These are phyloP conservation scores for Hemiscyllium ocellatum DNA, from an alignment of 2,113 vertebrate species.

Conservation along the genomic window DNA sequence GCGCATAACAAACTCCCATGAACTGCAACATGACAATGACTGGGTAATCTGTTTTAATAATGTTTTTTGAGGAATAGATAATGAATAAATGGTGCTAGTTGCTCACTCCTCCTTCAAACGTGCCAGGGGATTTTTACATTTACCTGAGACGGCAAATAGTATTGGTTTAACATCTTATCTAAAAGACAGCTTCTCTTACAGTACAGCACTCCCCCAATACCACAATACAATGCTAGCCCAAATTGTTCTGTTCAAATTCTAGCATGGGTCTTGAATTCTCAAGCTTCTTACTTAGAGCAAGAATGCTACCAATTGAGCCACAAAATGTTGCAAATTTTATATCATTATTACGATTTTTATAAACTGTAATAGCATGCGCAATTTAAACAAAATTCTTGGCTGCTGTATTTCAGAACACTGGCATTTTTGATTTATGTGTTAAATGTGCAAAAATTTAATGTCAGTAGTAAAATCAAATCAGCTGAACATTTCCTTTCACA, in stretches of 20 bases:
- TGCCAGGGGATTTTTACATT: neutral
- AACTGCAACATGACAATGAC: neutral
- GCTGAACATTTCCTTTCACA: slow-evolving; percentile 24
- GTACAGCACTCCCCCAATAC: neutral
- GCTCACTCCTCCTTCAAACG: neutral
- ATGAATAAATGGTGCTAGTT: neutral
- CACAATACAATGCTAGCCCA: neutral
- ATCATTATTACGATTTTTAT: neutral
- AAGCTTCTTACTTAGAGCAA: neutral
- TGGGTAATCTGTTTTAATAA: neutral
- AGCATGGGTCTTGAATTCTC: neutral
- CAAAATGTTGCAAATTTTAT: neutral
- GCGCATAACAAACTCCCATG: neutral
- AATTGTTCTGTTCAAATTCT: neutral
- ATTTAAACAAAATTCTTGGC: neutral
- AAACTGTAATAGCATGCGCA: neutral
- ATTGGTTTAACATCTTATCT: neutral
- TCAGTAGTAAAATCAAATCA: neutral
- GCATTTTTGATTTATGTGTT: neutral
- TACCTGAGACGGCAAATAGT: neutral
- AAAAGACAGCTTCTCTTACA: neutral
- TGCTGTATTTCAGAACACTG: neutral
- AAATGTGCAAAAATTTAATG: neutral
- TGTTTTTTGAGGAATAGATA: neutral
- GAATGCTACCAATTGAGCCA: neutral